These are phyloP conservation scores for Meandrusa payeni DNA, from an alignment of 2,888 invertebrate species.

Conservation along the genomic window DNA sequence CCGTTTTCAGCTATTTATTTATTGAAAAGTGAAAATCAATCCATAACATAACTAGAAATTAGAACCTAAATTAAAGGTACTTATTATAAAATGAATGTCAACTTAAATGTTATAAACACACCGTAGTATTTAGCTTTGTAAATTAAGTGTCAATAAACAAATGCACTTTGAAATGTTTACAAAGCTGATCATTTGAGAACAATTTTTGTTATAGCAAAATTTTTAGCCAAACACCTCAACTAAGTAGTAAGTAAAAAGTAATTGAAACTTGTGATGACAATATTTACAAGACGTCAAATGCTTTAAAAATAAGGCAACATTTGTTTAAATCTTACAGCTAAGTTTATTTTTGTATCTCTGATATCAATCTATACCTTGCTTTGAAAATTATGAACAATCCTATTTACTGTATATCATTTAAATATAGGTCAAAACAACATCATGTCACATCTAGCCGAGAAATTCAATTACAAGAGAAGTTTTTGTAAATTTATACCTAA, in stretches of 20 bases:
- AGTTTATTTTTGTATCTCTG: constrained; percentile 13
- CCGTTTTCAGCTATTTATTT: constrained; percentile 58
- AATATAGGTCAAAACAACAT: background rate
- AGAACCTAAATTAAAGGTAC: constrained; percentile 59
- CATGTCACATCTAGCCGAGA: no score
- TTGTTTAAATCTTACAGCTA: constrained; percentile 13
- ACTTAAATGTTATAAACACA: constrained; percentile 42
- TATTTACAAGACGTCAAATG: constrained; percentile 23
- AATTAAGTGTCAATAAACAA: no score
- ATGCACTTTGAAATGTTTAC: constrained; percentile 6
- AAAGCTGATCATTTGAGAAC: constrained; percentile 31
- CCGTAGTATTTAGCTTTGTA: no score
- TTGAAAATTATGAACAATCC: constrained; percentile 8
- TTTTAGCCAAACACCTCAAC: constrained; percentile 12
- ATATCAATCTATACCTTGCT: constrained; percentile 21
- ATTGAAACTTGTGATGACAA: constrained; percentile 20
- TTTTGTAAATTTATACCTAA: background rate
- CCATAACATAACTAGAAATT: constrained; percentile 68
- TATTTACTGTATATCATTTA: background rate
- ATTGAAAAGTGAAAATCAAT: constrained; percentile 74
- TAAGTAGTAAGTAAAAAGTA: no score
- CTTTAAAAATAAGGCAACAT: constrained; percentile 17
- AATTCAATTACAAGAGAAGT: no score
- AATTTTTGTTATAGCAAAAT: constrained; percentile 12
- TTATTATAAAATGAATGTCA: constrained; percentile 60